Conservation (phyloP, 2,797 vertebrate species). For the Danio choprae region DNA sequence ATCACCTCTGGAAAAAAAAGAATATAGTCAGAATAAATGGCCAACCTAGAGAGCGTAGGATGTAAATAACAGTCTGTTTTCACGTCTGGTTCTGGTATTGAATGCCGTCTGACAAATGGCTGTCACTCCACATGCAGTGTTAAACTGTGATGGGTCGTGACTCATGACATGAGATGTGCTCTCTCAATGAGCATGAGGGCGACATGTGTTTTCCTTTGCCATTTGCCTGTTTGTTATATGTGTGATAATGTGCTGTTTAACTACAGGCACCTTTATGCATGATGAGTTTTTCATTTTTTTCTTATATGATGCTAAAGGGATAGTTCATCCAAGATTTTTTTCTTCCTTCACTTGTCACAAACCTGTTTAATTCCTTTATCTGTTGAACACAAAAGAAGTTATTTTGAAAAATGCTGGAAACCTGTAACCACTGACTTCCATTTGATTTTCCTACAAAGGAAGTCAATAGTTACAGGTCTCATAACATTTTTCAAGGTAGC, state of each 20-base stretch:
- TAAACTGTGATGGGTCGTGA: constrained; percentile 20
- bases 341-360: too few species aligned
- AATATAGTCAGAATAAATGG: constrained; percentile 46
- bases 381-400: too few species aligned
- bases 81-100: constrained; percentile 8
- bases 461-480: too few species aligned
- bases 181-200: constrained; percentile 18
- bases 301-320: too few species aligned
- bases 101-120: constrained; percentile 31
- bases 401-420: too few species aligned
- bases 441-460: too few species aligned
- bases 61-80: constrained; percentile 18
- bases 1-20: constrained; percentile 5
- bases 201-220: constrained; percentile 26
- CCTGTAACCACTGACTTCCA: too few species aligned
- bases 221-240: constrained; percentile 4
- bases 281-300: too few species aligned
- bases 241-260: background rate
- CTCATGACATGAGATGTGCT: constrained; percentile 33
- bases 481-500: too few species aligned
- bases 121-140: constrained; percentile 21
- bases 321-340: too few species aligned
- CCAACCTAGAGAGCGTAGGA: constrained; percentile 7
- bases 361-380: too few species aligned
- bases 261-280: background rate